Evolutionary conservation across 2,888 invertebrate species (phyloP).

Genomic region (Brachyopa scutellaris): DNA sequence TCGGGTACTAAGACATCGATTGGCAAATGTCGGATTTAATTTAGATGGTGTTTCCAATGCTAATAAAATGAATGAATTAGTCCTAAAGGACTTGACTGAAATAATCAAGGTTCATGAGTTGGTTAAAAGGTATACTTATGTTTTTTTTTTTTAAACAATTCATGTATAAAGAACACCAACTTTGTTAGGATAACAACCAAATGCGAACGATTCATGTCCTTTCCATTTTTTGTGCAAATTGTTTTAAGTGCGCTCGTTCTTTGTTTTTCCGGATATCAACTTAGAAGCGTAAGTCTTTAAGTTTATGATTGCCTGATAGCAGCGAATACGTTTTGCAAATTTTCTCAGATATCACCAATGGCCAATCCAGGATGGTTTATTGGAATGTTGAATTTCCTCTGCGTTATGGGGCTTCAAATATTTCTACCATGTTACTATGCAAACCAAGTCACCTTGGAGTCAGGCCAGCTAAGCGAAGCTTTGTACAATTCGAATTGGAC

Average conservation of each 20-base stretch:
- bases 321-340: neutral
- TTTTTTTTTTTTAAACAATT: too few species aligned
- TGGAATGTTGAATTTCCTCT: conserved; percentile 74
- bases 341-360: conserved; percentile 33
- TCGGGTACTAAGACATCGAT: conserved; percentile 75
- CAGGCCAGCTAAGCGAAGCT: conserved; percentile 74
- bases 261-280: conserved; percentile 77
- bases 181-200: conserved; percentile 27
- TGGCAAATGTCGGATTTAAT: conserved; percentile 50
- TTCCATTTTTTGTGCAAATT: conserved; percentile 76
- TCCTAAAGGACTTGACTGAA: conserved; percentile 9
- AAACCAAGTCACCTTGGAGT: conserved; percentile 76
- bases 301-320: too few species aligned
- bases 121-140: conserved; percentile 33
- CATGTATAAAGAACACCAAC: too few species aligned
- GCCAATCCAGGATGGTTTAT: conserved; percentile 24
- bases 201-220: conserved; percentile 69
- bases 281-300: conserved; percentile 73
- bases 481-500: conserved; percentile 78
- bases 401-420: conserved; percentile 77
- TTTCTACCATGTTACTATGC: conserved; percentile 79
- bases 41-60: neutral
- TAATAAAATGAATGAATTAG: neutral
- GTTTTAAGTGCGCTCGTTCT: conserved; percentile 75
- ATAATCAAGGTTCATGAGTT: conserved; percentile 22